phyloP scores from a whole-genome alignment of 2,113 vertebrate genomes.

The Marcusenius ussheri region DNA sequence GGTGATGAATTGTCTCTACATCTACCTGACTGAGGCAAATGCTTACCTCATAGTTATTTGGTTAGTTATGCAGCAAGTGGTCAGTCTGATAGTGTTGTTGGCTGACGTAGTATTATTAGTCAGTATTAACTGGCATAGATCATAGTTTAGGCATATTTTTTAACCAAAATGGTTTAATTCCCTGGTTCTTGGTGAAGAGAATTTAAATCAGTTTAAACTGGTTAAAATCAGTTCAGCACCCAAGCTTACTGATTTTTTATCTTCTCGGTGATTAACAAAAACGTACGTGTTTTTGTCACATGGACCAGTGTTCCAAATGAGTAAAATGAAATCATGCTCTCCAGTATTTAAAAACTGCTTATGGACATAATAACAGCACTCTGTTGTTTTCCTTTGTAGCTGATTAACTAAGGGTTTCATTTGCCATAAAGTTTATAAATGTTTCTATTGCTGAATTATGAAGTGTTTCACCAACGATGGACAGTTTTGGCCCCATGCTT shows the following conservation, averaged over 20 bases:
- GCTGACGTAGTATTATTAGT: background rate
- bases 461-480: background rate
- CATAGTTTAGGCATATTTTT: background rate
- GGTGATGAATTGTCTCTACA: slow-evolving; percentile 1
- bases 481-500: background rate
- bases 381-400: background rate
- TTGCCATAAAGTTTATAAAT: background rate
- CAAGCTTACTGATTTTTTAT: background rate
- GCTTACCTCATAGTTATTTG: background rate
- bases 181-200: background rate
- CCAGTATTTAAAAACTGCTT: background rate
- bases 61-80: background rate
- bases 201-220: background rate
- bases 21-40: background rate
- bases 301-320: background rate
- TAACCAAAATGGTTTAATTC: background rate
- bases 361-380: background rate
- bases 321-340: background rate
- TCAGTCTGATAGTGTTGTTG: slow-evolving; percentile 6
- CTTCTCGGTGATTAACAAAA: background rate
- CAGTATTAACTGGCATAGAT: slow-evolving; percentile 8
- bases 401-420: background rate
- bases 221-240: background rate
- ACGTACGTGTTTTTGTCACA: background rate
- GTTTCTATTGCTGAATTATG: background rate